These are phyloP conservation scores for Crossaster papposus DNA, from an alignment of 53 echinoderm and acorn worm species.

Conservation along the genomic window DNA sequence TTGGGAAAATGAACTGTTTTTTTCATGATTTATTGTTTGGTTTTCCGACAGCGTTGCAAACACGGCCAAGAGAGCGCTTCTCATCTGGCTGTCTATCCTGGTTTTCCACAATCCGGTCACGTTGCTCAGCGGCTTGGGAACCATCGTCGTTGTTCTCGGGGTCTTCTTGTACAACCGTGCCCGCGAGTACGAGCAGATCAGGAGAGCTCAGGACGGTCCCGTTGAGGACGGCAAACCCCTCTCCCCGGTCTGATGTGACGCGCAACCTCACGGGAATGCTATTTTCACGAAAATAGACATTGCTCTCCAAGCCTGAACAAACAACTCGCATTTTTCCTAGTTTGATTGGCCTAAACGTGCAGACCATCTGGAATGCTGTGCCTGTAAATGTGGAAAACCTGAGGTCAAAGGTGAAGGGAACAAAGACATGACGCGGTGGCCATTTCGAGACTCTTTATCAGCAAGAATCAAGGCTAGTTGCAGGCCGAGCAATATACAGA, in stretches of 20 bases:
- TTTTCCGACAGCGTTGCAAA: conserved; percentile 86
- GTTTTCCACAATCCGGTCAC: conserved; percentile 93
- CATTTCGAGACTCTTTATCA: too few species aligned
- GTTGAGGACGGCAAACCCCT: conserved; percentile 1
- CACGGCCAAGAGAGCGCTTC: conserved; percentile 91
- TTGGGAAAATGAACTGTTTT: not conserved
- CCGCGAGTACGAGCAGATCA: conserved; percentile 73
- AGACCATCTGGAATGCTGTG: too few species aligned
- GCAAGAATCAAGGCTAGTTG: too few species aligned
- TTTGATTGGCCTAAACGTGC: too few species aligned
- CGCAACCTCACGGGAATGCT: not conserved
- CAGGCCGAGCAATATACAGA: too few species aligned
- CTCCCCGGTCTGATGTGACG: conserved; percentile 23
- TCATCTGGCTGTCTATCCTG: conserved; percentile 96
- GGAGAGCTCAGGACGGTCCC: not conserved
- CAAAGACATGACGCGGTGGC: too few species aligned
- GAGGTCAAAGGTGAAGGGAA: too few species aligned
- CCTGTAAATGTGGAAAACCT: too few species aligned
- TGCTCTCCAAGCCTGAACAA: too few species aligned
- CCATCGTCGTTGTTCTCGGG: conserved; percentile 87
- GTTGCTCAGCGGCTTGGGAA: conserved; percentile 88
- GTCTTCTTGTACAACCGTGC: conserved; percentile 98
- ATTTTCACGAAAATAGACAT: not conserved
- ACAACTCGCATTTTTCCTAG: too few species aligned
- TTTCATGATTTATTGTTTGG: not conserved